Evolutionary conservation across 2,888 invertebrate species (phyloP).

Genomic region (Plebejus melissa): DNA sequence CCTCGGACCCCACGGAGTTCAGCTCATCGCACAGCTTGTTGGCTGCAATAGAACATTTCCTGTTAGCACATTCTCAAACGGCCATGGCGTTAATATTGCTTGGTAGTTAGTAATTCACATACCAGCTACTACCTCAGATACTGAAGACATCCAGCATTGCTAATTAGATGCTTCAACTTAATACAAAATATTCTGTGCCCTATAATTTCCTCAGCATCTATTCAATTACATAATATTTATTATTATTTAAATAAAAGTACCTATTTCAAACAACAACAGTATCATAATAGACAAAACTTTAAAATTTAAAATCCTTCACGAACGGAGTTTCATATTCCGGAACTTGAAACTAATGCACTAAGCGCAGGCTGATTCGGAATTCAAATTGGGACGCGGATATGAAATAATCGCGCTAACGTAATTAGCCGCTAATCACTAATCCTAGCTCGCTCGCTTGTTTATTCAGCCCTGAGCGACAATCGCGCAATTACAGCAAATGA

Average conservation of each 20-base stretch:
- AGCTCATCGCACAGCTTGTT: slow-evolving; percentile 71
- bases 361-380: slow-evolving; percentile 68
- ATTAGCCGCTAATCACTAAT: slow-evolving; percentile 78
- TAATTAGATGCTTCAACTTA: too few species aligned
- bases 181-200: too few species aligned
- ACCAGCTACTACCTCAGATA: too few species aligned
- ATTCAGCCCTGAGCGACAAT: slow-evolving; percentile 79
- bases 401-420: slow-evolving; percentile 76
- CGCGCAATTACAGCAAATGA: slow-evolving; percentile 78
- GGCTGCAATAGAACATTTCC: slow-evolving; percentile 48
- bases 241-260: too few species aligned
- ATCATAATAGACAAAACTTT: background rate
- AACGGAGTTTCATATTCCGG: slow-evolving; percentile 32
- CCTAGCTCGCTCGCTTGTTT: slow-evolving; percentile 76
- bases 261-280: background rate
- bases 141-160: too few species aligned
- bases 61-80: background rate
- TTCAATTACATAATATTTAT: too few species aligned
- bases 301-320: background rate
- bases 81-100: too few species aligned
- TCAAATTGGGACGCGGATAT: slow-evolving; percentile 69
- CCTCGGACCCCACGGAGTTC: slow-evolving; percentile 62
- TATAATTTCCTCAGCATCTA: too few species aligned
- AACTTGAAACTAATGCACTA: slow-evolving; percentile 55
- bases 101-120: too few species aligned